A percentile compares a stretch with the other conserved stretches of the same genome.
Evolutionary conservation across 2,888 invertebrate species (phyloP).

Genomic region (Mesorhabditis belari): DNA sequence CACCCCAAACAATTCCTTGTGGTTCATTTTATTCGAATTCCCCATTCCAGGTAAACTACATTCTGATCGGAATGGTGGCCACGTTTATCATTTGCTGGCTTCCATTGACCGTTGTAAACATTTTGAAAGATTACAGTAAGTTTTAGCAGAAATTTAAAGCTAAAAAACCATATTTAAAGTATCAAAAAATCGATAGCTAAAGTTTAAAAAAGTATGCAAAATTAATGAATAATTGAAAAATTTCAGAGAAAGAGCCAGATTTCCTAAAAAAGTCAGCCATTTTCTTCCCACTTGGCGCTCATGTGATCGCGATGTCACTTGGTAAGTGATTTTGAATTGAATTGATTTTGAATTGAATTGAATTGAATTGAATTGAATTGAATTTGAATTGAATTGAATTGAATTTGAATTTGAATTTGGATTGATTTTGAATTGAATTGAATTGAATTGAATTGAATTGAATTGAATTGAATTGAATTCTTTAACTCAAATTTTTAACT

Average conservation of each 20-base stretch:
- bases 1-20: neutral
- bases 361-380: conserved; percentile 9
- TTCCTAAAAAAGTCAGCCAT: conserved; percentile 46
- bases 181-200: neutral
- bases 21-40: too few relatives aligned
- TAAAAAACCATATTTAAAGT: too few relatives aligned
- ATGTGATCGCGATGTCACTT: conserved; percentile 50
- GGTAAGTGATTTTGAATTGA: neutral
- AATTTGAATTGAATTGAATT: too few relatives aligned
- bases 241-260: conserved; percentile 38
- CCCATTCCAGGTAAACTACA: conserved; percentile 41
- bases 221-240: neutral
- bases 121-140: conserved; percentile 50
- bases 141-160: neutral
- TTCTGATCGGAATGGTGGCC: conserved; percentile 70
- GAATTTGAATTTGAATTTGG: too few relatives aligned
- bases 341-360: neutral
- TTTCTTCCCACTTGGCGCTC: conserved; percentile 46
- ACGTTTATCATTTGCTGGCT: conserved; percentile 51
- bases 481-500: neutral
- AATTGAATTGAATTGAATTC: neutral
- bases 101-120: conserved; percentile 49
- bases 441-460: too few relatives aligned
- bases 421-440: too few relatives aligned
- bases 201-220: neutral